Conservation (phyloP, 1,140 invertebrate species). For the Drosophila guanche region DNA sequence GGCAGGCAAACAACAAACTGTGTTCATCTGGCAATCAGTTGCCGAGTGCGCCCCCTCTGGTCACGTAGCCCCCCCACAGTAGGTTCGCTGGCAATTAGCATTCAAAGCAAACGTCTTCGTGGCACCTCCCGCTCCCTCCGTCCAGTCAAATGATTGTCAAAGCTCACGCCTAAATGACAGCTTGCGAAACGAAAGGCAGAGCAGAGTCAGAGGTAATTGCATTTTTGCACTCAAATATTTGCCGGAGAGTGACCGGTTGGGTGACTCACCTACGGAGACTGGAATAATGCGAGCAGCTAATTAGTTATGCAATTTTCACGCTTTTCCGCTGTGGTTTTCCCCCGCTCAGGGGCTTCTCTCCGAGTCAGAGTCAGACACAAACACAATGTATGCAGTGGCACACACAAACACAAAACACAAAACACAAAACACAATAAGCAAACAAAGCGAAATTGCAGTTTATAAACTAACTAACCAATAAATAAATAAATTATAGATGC, state of each 20-base stretch:
- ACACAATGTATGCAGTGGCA: no score
- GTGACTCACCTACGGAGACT: constrained; percentile 32
- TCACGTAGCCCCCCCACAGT: not conserved
- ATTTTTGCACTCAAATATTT: constrained; percentile 39
- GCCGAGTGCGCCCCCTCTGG: no score
- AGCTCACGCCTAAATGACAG: constrained; percentile 46
- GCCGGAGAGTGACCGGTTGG: not conserved
- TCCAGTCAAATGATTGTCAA: constrained; percentile 22
- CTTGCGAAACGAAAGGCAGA: constrained; percentile 33
- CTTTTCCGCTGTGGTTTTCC: constrained; percentile 7
- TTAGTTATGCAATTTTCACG: constrained; percentile 44
- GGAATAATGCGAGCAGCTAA: constrained; percentile 27
- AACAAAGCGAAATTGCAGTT: constrained; percentile 17
- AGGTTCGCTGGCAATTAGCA: constrained; percentile 31
- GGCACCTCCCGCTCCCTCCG: not conserved
- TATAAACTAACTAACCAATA: constrained; percentile 18
- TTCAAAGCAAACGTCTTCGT: constrained; percentile 26
- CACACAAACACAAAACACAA: no score
- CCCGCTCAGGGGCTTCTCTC: not conserved
- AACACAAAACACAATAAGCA: no score
- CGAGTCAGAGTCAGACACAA: not conserved
- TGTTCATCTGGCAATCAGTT: not conserved
- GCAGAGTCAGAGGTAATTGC: constrained; percentile 15
- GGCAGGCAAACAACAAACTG: no score
- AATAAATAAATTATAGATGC: constrained; percentile 43